These are phyloP conservation scores for Pagetopsis macropterus DNA, from an alignment of 2,797 vertebrate species.

Conservation along the genomic window DNA sequence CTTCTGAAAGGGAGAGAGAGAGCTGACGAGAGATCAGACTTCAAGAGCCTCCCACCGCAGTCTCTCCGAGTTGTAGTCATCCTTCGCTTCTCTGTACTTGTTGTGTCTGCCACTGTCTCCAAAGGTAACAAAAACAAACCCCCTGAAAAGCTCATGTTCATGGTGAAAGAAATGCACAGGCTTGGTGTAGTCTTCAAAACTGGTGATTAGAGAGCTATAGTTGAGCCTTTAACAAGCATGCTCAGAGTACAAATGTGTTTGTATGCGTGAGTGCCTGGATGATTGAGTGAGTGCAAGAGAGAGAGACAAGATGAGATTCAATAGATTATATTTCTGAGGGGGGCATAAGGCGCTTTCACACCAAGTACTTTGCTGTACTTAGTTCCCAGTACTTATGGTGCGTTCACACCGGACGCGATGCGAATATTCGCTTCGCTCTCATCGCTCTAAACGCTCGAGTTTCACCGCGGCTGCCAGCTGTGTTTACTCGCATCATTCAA, in stretches of 20 bases:
- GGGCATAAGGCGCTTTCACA: slow-evolving; percentile 11
- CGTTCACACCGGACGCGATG: no score
- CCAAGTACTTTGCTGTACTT: no score
- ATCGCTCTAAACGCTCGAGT: no score
- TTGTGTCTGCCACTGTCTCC: slow-evolving; percentile 88
- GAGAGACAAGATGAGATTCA: slow-evolving; percentile 23
- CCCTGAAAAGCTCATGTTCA: slow-evolving; percentile 79
- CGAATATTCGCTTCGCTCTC: no score
- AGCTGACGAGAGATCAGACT: slow-evolving; percentile 88
- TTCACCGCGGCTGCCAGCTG: no score
- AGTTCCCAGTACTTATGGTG: no score
- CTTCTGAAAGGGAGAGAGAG: slow-evolving; percentile 85
- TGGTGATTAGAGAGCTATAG: slow-evolving; percentile 58
- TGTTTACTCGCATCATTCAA: no score
- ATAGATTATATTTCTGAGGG: slow-evolving; percentile 25
- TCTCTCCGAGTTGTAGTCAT: slow-evolving; percentile 86
- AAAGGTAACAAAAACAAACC: slow-evolving; percentile 85
- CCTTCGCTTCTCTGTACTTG: slow-evolving; percentile 88
- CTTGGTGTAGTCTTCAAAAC: slow-evolving; percentile 58
- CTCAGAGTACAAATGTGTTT: slow-evolving; percentile 43
- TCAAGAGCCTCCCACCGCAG: slow-evolving; percentile 85
- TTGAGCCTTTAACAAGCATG: slow-evolving; percentile 75
- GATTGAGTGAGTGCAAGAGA: slow-evolving; percentile 37
- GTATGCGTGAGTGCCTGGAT: slow-evolving; percentile 32
- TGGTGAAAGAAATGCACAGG: slow-evolving; percentile 76